phyloP scores from a whole-genome alignment of 2,113 vertebrate species.

The Ciconia stormi region DNA sequence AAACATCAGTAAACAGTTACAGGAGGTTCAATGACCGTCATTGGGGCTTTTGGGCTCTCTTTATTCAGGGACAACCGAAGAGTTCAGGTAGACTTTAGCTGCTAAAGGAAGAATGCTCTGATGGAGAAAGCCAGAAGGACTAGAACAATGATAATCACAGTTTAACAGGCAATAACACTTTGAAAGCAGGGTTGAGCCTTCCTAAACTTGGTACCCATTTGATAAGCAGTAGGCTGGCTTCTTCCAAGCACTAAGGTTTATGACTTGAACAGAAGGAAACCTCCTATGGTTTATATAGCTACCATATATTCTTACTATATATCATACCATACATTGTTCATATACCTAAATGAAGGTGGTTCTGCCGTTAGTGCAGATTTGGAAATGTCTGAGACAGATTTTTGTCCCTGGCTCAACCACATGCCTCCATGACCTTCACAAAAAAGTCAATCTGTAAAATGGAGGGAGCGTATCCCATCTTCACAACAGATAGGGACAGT shows the following conservation, averaged over 20 bases:
- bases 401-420: not conserved
- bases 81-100: not conserved
- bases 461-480: accelerated
- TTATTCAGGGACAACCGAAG: not conserved
- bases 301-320: not conserved
- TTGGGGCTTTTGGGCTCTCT: not conserved
- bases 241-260: not conserved
- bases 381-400: not conserved
- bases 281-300: not conserved
- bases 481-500: not conserved
- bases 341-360: not conserved
- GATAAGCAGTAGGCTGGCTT: not conserved
- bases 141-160: not conserved
- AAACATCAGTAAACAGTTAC: not conserved
- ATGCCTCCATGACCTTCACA: not conserved
- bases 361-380: not conserved
- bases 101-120: not conserved
- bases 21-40: not conserved
- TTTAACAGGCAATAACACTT: not conserved
- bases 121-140: not conserved
- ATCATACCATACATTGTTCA: not conserved
- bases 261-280: not conserved
- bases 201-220: not conserved
- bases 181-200: not conserved
- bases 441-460: not conserved